Conservation (phyloP, 2,797 vertebrate species). For the Hemitrygon akajei region DNA sequence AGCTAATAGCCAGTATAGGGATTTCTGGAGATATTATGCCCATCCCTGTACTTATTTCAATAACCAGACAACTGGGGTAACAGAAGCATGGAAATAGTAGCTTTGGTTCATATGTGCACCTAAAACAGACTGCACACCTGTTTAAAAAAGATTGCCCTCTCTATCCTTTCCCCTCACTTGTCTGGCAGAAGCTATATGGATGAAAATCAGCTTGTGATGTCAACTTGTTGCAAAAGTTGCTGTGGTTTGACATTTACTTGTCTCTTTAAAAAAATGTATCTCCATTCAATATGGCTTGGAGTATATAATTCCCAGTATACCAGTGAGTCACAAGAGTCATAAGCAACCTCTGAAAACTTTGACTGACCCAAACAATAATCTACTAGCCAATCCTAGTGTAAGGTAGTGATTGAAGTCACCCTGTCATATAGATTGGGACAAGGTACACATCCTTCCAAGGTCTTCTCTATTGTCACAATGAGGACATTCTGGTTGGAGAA, state of each 20-base stretch:
- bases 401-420: not conserved
- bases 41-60: not conserved
- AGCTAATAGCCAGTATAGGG: not conserved
- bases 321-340: not conserved
- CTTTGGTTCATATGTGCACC: not conserved
- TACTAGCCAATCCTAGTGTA: not conserved
- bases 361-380: not conserved
- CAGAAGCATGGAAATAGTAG: not conserved
- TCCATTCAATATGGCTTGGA: slow-evolving; percentile 1
- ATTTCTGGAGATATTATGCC: not conserved
- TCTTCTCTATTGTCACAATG: too few relatives aligned
- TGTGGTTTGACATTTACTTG: not conserved
- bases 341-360: not conserved
- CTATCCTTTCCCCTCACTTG: not conserved
- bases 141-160: too few relatives aligned
- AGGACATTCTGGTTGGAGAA: too few relatives aligned
- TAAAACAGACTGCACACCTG: not conserved
- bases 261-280: not conserved
- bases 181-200: not conserved
- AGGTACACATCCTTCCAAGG: not conserved
- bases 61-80: not conserved
- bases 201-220: not conserved
- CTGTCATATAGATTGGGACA: not conserved
- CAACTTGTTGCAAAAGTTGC: not conserved
- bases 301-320: not conserved